A percentile compares a stretch with the other conserved stretches of the same genome.
Conservation (phyloP, 2,888 invertebrate species). For the Zeuzera pyrina region DNA sequence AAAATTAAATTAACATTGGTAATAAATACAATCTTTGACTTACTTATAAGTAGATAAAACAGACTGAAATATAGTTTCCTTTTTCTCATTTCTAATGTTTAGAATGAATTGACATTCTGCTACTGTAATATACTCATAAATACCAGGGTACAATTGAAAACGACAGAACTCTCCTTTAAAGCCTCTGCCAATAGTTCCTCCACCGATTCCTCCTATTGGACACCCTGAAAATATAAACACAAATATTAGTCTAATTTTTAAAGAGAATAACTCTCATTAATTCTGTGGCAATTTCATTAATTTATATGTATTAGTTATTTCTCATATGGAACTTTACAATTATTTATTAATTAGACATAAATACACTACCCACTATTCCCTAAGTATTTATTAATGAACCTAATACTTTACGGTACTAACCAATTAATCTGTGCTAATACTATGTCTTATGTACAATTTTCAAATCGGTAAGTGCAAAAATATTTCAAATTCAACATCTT, state of each 20-base stretch:
- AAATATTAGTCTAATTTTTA: constrained; percentile 10
- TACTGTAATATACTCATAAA: constrained; percentile 88
- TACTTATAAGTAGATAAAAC: constrained; percentile 83
- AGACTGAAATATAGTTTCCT: constrained; percentile 83
- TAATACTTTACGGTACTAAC: no score
- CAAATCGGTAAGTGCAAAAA: no score
- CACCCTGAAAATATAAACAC: constrained; percentile 70
- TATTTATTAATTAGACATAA: no score
- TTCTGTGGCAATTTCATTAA: no score
- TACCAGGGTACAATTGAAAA: constrained; percentile 90
- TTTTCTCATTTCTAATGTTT: constrained; percentile 80
- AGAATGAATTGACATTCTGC: constrained; percentile 93
- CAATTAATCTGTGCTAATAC: no score
- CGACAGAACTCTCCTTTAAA: constrained; percentile 95
- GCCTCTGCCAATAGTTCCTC: constrained; percentile 88
- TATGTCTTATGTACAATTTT: no score
- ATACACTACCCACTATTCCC: no score
- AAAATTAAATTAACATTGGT: constrained; percentile 1
- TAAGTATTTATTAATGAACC: no score
- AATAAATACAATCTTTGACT: constrained; percentile 28
- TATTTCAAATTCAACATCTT: no score
- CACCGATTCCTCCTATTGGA: constrained; percentile 68
- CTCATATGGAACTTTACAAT: no score
- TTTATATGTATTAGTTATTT: no score
- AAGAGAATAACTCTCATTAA: neutral